These are phyloP conservation scores for Nyctalus aviator DNA, from an alignment of 2,797 vertebrate species.

Conservation along the genomic window DNA sequence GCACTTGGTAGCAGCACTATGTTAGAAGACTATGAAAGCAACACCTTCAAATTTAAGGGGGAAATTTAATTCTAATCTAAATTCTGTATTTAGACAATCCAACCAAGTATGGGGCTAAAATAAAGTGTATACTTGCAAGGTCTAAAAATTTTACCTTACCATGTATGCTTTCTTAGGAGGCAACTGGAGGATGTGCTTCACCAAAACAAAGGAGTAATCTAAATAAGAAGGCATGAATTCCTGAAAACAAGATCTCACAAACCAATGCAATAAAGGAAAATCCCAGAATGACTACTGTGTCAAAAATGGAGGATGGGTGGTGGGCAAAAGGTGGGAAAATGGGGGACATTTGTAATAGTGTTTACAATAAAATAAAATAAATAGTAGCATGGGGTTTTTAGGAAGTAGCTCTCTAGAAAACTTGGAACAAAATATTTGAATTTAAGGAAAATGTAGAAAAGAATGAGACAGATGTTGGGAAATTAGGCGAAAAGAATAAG, in stretches of 20 bases:
- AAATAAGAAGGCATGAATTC: background rate
- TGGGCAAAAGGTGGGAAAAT: no score
- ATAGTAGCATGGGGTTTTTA: background rate
- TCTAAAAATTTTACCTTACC: constrained; percentile 27
- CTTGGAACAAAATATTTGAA: background rate
- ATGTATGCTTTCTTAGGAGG: constrained; percentile 55
- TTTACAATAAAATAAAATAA: background rate
- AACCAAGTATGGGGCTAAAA: background rate
- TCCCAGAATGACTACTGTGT: background rate
- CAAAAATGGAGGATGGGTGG: background rate
- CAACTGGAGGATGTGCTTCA: background rate
- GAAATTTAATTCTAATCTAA: background rate
- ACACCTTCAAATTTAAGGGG: background rate
- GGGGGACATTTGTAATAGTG: no score
- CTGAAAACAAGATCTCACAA: background rate
- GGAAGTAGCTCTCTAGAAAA: constrained; percentile 3
- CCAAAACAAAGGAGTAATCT: constrained; percentile 37
- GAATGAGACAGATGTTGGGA: background rate
- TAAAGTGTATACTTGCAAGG: background rate
- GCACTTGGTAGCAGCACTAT: no score
- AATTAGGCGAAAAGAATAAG: background rate
- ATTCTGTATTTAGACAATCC: background rate
- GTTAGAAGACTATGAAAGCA: constrained; percentile 9
- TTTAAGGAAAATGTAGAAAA: background rate
- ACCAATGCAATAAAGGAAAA: background rate